Percentiles rank a stretch among this genome's conserved stretches.
These are phyloP conservation scores for Cotesia vestalis DNA, from an alignment of 1,140 invertebrate species.

Conservation along the genomic window DNA sequence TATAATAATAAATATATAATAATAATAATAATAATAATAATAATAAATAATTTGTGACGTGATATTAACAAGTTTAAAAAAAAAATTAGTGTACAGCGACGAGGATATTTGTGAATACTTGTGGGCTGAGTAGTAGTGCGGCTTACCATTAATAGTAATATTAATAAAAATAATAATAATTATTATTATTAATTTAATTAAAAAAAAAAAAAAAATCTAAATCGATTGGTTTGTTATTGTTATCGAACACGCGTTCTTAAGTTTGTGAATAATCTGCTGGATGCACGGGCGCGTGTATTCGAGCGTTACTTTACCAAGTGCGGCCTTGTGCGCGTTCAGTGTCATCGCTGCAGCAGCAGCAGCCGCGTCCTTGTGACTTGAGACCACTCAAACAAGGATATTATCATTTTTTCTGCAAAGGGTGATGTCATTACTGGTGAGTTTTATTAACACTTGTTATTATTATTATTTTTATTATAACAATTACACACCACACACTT, in stretches of 20 bases:
- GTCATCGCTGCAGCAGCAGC: slow-evolving; percentile 24
- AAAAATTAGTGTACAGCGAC: neutral
- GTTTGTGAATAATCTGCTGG: slow-evolving; percentile 27
- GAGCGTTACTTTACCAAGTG: slow-evolving; percentile 34
- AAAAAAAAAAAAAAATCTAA: neutral
- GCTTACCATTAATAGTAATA: too few relatives aligned
- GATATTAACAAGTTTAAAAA: slow-evolving; percentile 12
- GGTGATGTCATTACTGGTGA: slow-evolving; percentile 65
- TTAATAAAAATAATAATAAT: neutral
- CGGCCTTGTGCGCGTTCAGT: slow-evolving; percentile 29
- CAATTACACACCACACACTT: too few relatives aligned
- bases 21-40: too few relatives aligned
- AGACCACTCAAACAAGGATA: slow-evolving; percentile 36
- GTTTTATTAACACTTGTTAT: slow-evolving; percentile 36
- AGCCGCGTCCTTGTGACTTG: slow-evolving; percentile 36
- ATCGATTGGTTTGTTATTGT: slow-evolving; percentile 11
- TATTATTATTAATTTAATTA: slow-evolving; percentile 5
- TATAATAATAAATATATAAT: slow-evolving; percentile 17
- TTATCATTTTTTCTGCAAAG: slow-evolving; percentile 56
- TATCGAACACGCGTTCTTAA: neutral
- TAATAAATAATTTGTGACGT: slow-evolving; percentile 7
- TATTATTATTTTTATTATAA: too few relatives aligned
- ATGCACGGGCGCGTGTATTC: slow-evolving; percentile 37
- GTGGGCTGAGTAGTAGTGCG: neutral
- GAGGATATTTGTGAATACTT: slow-evolving; percentile 10